phyloP scores from a whole-genome alignment of 53 echinoderm and acorn worm species.

The Paracentrotus lividus region DNA sequence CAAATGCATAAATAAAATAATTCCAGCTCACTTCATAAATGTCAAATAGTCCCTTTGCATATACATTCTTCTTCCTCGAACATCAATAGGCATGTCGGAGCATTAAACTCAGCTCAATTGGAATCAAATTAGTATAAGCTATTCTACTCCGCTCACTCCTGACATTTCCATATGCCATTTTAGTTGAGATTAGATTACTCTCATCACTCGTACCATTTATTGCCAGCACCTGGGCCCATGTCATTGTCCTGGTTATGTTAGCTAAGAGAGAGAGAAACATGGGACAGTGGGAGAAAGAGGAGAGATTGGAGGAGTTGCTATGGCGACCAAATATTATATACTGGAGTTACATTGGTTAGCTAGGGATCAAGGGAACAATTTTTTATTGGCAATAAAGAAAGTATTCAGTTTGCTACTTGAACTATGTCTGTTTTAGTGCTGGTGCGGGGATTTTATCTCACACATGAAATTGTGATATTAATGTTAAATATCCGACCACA shows the following conservation, averaged over 20 bases:
- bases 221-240: constrained; percentile 37
- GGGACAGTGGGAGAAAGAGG: neutral
- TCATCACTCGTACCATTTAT: constrained; percentile 29
- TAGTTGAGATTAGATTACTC: constrained; percentile 23
- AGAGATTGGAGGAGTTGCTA: constrained; percentile 12
- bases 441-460: neutral
- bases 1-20: neutral
- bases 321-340: constrained; percentile 7
- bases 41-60: neutral
- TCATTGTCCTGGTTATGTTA: constrained; percentile 2
- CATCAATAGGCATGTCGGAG: neutral
- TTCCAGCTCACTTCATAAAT: neutral
- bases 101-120: neutral
- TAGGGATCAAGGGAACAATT: neutral
- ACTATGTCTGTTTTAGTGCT: neutral
- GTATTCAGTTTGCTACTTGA: neutral
- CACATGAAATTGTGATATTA: neutral
- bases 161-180: constrained; percentile 47
- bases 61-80: neutral
- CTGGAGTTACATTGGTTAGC: neutral
- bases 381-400: neutral
- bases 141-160: neutral
- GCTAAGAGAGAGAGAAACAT: neutral
- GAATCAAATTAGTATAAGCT: constrained; percentile 1
- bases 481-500: too few relatives aligned